Conservation (phyloP, 2,888 invertebrate species). For the Chorisops tibialis region DNA sequence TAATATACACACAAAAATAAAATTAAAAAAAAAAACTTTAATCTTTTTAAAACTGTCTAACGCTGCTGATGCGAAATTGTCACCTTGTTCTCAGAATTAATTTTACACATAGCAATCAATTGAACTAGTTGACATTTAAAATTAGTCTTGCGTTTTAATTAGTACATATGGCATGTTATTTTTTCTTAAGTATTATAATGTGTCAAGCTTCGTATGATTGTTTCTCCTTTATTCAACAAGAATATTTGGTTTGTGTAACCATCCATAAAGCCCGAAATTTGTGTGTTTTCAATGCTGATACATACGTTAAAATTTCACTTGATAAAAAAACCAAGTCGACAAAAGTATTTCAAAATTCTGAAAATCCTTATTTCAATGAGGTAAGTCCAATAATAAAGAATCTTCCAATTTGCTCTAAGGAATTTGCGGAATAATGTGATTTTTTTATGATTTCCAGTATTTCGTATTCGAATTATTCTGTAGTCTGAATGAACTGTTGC, state of each 20-base stretch:
- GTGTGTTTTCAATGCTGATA: slow-evolving; percentile 55
- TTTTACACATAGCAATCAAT: too few species aligned
- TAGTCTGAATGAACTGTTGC: slow-evolving; percentile 58
- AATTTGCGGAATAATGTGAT: too few species aligned
- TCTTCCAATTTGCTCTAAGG: background rate
- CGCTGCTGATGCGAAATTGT: too few species aligned
- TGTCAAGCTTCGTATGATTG: slow-evolving; percentile 40
- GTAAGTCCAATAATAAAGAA: slow-evolving; percentile 52
- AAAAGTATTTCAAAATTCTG: slow-evolving; percentile 56
- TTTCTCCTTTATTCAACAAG: slow-evolving; percentile 46
- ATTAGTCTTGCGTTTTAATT: too few species aligned
- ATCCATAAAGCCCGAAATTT: slow-evolving; percentile 65
- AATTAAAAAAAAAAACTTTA: too few species aligned
- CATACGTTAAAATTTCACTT: slow-evolving; percentile 62
- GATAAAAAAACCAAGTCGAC: slow-evolving; percentile 62
- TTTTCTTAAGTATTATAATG: too few species aligned
- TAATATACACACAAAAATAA: too few species aligned
- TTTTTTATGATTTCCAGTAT: slow-evolving; percentile 54
- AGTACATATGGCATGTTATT: too few species aligned
- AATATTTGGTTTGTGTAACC: slow-evolving; percentile 61
- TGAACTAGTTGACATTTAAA: too few species aligned
- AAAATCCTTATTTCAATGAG: slow-evolving; percentile 67
- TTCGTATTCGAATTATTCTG: slow-evolving; percentile 66
- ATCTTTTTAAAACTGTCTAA: too few species aligned
- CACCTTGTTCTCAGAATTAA: too few species aligned